These are phyloP conservation scores for Gymnosoma rotundatum DNA, from an alignment of 2,888 invertebrate species.

Conservation along the genomic window DNA sequence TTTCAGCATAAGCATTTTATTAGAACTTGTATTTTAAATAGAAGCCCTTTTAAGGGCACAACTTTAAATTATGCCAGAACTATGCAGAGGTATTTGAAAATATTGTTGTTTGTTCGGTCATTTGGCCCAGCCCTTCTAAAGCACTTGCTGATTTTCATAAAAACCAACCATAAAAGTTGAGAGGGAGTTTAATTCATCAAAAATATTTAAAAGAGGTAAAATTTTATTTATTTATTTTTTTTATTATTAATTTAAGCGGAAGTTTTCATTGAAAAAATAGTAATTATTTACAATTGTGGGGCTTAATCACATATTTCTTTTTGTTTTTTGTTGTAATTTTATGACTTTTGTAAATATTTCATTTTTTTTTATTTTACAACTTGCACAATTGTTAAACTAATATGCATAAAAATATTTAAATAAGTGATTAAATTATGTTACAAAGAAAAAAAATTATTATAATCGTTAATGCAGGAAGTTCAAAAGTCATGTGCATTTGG, in stretches of 20 bases:
- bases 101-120: not conserved
- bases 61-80: slow-evolving; percentile 26
- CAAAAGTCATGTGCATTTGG: slow-evolving; percentile 50
- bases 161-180: not conserved
- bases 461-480: slow-evolving; percentile 58
- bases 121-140: slow-evolving; percentile 51
- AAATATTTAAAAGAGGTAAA: slow-evolving; percentile 36
- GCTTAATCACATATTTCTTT: slow-evolving; percentile 19
- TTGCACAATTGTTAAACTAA: slow-evolving; percentile 42
- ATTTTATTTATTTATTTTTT: slow-evolving; percentile 22
- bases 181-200: slow-evolving; percentile 30
- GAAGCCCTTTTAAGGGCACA: slow-evolving; percentile 57
- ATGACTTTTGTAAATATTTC: not conserved
- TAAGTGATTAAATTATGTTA: slow-evolving; percentile 29
- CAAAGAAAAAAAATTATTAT: not conserved
- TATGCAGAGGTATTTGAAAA: slow-evolving; percentile 56
- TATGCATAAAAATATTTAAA: slow-evolving; percentile 22
- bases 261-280: slow-evolving; percentile 62
- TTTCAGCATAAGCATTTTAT: not conserved
- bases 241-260: slow-evolving; percentile 65
- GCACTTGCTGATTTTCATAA: slow-evolving; percentile 29
- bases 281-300: slow-evolving; percentile 30
- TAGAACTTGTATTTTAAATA: slow-evolving; percentile 25
- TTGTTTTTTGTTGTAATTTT: slow-evolving; percentile 25
- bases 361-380: slow-evolving; percentile 6